Base-by-base conservation (phyloP, 1,140 invertebrate genomes). In the Cepaea nemoralis region DNA sequence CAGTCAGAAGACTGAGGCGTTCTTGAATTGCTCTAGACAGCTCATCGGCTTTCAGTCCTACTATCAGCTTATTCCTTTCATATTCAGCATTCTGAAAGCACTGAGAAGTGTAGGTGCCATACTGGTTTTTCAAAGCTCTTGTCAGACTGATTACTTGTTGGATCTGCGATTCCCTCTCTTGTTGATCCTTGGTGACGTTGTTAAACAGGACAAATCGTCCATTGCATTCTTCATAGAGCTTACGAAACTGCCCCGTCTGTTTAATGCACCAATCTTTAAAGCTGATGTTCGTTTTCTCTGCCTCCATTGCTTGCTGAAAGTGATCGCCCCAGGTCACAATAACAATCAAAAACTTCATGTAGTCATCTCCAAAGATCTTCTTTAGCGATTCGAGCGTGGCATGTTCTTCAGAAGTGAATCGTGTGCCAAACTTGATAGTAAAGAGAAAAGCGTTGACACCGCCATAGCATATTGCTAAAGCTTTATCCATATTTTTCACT, bases 121-220 rank as follows among this genome's bases (percentile, higher is more conserved):
- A 2, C 3, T 12, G 8, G 31, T 6, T 24, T 33, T 69, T 69
- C 24, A 69, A 33, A 33, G 8, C 37, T 10, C 35, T 5, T 16
- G 37, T 24, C 3, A 33, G 19, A 14, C 35, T 6, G 10, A 37
- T 5, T 35, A 69, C 6, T 10, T 69, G 66, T 37, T 69, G 50
- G 14, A 6, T 55, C 24, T 55, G 50, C n/a, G 6, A 5, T 24
- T 22, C 3, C 31, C 35, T 69, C 31, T 33, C 14, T 14, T 69
- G 27, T 24, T 37, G 14, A 69, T 69, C 24, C 31, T 33, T 69
- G 27, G 8, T 14, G 6, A 8, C 6, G 37, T 69, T 69, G 66
- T 69, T 69, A 16, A 69, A 37, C 37, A 69, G n/a, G 6, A 69
- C 66, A 69, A 69, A 5, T 69, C 66, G 8, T 39, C 66, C 66